phyloP scores from a whole-genome alignment of 2,888 invertebrate species.

The Lycaena phlaeas region DNA sequence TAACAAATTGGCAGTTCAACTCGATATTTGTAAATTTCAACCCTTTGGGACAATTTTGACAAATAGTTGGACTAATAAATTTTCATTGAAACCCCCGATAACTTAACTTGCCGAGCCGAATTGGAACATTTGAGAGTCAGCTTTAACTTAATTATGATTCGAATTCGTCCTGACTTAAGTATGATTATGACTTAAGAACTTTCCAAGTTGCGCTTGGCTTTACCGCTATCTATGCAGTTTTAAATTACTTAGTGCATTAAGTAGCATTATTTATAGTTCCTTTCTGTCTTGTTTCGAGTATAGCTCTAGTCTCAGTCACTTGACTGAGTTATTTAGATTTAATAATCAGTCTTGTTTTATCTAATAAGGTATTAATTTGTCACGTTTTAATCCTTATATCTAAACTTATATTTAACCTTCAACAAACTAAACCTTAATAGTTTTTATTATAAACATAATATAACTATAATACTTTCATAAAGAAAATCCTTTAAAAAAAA shows the following conservation, averaged over 20 bases:
- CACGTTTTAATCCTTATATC: too few species aligned
- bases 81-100: slow-evolving; percentile 63
- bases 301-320: too few species aligned
- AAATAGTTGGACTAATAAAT: slow-evolving; percentile 69
- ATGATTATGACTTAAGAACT: slow-evolving; percentile 57
- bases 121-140: slow-evolving; percentile 57
- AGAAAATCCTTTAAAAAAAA: too few species aligned
- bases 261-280: slow-evolving; percentile 22
- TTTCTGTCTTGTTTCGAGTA: slow-evolving; percentile 26
- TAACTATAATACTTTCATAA: too few species aligned
- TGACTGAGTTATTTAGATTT: too few species aligned
- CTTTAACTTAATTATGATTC: slow-evolving; percentile 63
- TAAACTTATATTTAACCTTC: too few species aligned
- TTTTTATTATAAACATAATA: too few species aligned
- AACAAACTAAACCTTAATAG: too few species aligned
- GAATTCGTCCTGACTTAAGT: slow-evolving; percentile 59
- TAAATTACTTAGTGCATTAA: slow-evolving; percentile 10
- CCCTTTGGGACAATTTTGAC: slow-evolving; percentile 64
- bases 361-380: too few species aligned
- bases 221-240: slow-evolving; percentile 28
- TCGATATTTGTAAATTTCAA: slow-evolving; percentile 54
- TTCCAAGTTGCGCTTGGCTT: slow-evolving; percentile 26
- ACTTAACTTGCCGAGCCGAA: slow-evolving; percentile 52
- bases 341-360: too few species aligned
- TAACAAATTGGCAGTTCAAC: slow-evolving; percentile 53